phyloP scores from a whole-genome alignment of 2,113 vertebrate genomes.

The Chlorodrepanis virens region DNA sequence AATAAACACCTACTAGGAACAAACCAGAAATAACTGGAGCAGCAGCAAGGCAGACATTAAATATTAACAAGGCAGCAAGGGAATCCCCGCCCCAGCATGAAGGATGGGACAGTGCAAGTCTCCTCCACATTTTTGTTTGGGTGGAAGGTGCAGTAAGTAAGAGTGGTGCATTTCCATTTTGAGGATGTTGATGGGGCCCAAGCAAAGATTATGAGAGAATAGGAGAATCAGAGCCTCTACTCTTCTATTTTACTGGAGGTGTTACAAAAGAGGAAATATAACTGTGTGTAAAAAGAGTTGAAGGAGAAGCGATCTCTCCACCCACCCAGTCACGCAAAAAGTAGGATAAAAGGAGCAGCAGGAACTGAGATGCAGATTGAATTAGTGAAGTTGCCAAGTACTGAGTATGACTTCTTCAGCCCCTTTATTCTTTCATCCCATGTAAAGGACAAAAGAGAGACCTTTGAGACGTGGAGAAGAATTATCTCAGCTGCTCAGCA shows the following conservation, averaged over 20 bases:
- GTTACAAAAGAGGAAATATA: not conserved
- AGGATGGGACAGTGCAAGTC: not conserved
- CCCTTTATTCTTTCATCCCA: not conserved
- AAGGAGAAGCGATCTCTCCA: not conserved
- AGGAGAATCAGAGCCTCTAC: not conserved
- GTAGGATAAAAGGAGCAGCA: not conserved
- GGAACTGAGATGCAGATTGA: not conserved
- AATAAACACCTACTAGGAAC: not conserved
- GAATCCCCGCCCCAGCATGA: not conserved
- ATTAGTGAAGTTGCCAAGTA: not conserved
- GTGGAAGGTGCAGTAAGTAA: not conserved
- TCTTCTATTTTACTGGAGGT: not conserved
- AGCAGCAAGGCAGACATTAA: not conserved
- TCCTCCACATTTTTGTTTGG: not conserved
- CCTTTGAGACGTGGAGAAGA: not conserved
- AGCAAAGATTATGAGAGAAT: not conserved
- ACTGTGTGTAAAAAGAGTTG: not conserved
- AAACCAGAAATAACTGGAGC: not conserved
- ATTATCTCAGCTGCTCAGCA: not conserved
- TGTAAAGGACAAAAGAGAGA: not conserved
- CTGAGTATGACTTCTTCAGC: not conserved
- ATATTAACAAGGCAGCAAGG: not conserved
- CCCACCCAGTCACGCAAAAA: not conserved
- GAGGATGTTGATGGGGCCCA: not conserved
- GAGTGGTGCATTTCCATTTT: not conserved